phyloP scores from a whole-genome alignment of 2,113 vertebrate genomes.

The Macrotis lagotis region DNA sequence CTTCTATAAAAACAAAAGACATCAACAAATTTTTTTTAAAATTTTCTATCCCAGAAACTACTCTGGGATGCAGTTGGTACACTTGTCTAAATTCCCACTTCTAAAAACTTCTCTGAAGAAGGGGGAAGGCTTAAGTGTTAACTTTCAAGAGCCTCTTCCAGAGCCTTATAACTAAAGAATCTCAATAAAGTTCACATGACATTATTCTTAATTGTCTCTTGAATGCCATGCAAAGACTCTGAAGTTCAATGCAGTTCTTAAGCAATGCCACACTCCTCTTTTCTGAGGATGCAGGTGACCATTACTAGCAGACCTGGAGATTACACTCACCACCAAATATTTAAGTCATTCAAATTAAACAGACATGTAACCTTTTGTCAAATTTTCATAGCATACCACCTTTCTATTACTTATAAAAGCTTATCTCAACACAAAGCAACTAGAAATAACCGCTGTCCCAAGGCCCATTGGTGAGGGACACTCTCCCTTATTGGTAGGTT shows the following conservation, averaged over 20 bases:
- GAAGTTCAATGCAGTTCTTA: background rate
- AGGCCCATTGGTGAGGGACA: no score
- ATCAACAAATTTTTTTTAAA: background rate
- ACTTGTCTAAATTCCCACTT: background rate
- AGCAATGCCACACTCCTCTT: background rate
- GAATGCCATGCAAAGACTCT: background rate
- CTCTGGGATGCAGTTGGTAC: background rate
- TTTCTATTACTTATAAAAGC: background rate
- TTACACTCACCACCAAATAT: background rate
- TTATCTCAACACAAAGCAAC: background rate
- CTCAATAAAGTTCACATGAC: background rate
- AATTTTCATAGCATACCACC: background rate
- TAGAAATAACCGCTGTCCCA: no score
- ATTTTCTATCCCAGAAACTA: background rate
- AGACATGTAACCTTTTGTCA: background rate
- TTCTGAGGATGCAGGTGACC: no score
- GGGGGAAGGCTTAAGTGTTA: background rate
- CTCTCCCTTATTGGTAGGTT: no score
- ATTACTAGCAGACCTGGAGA: background rate
- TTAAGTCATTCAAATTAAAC: background rate
- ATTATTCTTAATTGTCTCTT: background rate
- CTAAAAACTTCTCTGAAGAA: background rate
- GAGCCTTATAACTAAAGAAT: background rate
- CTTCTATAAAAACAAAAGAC: background rate
- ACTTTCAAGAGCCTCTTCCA: background rate